Evolutionary conservation across 2,113 vertebrate species (phyloP).

Genomic region (Orthochromis indermauri): DNA sequence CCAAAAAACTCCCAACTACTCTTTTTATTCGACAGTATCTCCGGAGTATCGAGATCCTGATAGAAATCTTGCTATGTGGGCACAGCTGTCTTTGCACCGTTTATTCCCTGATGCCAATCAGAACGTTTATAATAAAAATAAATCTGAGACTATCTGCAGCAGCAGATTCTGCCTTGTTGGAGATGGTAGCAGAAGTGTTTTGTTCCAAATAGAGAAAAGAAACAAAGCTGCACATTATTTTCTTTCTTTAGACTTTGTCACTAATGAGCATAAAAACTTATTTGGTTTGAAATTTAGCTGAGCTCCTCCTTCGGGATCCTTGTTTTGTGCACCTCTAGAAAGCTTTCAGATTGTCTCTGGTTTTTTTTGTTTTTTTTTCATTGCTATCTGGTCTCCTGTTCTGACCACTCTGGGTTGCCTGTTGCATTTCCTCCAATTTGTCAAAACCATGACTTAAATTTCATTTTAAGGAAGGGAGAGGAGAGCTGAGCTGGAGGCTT

Average conservation of each 20-base stretch:
- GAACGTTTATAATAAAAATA: background rate
- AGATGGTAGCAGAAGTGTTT: background rate
- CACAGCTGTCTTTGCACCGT: background rate
- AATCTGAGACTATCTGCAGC: background rate
- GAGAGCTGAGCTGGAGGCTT: background rate
- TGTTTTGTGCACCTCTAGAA: background rate
- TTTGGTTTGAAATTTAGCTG: background rate
- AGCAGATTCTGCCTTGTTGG: background rate
- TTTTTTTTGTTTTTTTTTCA: accelerated
- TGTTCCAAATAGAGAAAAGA: background rate
- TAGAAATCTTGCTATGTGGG: background rate
- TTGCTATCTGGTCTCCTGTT: background rate
- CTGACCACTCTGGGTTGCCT: background rate
- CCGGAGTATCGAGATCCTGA: accelerated
- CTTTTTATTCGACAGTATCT: background rate
- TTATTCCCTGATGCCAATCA: background rate
- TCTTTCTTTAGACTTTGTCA: background rate
- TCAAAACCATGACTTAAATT: background rate
- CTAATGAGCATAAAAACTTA: background rate
- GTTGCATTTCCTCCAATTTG: background rate
- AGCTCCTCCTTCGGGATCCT: accelerated
- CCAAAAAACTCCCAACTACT: background rate
- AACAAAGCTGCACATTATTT: background rate
- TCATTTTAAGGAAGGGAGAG: background rate
- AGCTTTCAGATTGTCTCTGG: background rate